Percentiles rank a stretch among this genome's conserved stretches.
Conservation (phyloP, 1,140 invertebrate genomes). For the Platyura marginata region DNA sequence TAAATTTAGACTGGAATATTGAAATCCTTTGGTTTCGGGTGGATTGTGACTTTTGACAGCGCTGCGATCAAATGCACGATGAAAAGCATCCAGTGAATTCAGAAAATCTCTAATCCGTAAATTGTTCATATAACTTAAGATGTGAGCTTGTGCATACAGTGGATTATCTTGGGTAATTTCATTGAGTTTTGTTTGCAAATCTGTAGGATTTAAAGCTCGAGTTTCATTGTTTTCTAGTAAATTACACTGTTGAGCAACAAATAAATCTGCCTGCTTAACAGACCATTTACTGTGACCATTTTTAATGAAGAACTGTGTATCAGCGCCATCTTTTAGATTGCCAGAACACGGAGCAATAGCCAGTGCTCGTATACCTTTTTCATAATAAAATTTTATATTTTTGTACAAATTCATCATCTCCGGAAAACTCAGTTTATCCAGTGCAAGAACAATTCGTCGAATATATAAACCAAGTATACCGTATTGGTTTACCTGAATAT, state of each 20-base stretch:
- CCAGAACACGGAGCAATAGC: slow-evolving; percentile 10
- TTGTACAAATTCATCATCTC: slow-evolving; percentile 52
- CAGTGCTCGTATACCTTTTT: slow-evolving; percentile 23
- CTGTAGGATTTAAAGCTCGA: slow-evolving; percentile 51
- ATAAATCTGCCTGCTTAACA: slow-evolving; percentile 68
- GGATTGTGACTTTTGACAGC: slow-evolving; percentile 29
- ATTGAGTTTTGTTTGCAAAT: slow-evolving; percentile 55
- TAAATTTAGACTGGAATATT: slow-evolving; percentile 79
- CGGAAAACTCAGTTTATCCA: slow-evolving; percentile 66
- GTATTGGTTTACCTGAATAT: slow-evolving; percentile 24
- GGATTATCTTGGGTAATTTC: slow-evolving; percentile 64
- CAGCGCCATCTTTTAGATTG: background rate
- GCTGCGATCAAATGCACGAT: slow-evolving; percentile 68
- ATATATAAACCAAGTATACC: slow-evolving; percentile 52
- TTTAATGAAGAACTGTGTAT: background rate
- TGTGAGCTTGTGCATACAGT: slow-evolving; percentile 74
- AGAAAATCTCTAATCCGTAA: slow-evolving; percentile 72
- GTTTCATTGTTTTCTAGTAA: slow-evolving; percentile 62
- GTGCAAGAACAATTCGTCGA: slow-evolving; percentile 54
- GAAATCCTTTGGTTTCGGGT: slow-evolving; percentile 50
- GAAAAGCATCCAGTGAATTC: slow-evolving; percentile 63
- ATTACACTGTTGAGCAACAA: slow-evolving; percentile 68
- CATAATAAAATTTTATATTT: slow-evolving; percentile 41
- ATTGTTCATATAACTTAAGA: slow-evolving; percentile 78
- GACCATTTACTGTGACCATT: slow-evolving; percentile 46